Evolutionary conservation across 2,113 vertebrate genomes (phyloP).

Genomic region (Procavia capensis): DNA sequence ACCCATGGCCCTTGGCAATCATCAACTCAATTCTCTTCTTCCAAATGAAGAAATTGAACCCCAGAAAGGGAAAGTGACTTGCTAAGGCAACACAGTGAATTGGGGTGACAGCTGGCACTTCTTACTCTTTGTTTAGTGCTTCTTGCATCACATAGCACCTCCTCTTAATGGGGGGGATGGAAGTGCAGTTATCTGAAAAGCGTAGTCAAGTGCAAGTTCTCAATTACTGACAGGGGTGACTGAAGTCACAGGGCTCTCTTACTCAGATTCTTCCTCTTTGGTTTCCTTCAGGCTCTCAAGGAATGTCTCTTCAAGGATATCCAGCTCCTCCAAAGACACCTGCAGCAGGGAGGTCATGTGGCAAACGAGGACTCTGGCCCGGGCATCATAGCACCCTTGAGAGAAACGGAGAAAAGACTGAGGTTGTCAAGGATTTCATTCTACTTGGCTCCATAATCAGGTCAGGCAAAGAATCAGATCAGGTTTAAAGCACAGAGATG

Average conservation of each 20-base stretch:
- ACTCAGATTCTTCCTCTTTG: constrained; percentile 93
- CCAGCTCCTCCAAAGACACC: constrained; percentile 89
- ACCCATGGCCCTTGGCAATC: not conserved
- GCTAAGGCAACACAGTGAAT: not conserved
- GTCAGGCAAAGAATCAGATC: not conserved
- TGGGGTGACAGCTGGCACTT: not conserved
- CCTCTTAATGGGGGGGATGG: not conserved
- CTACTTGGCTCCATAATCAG: no score
- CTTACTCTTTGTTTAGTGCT: not conserved
- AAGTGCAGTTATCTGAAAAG: not conserved
- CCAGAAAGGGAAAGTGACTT: not conserved
- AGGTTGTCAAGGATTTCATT: no score
- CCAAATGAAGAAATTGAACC: not conserved
- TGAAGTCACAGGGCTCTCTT: constrained; percentile 56
- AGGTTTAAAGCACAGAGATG: not conserved
- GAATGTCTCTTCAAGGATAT: constrained; percentile 93
- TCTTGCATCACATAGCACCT: not conserved
- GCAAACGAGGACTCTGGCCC: constrained; percentile 92
- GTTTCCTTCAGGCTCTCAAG: constrained; percentile 92
- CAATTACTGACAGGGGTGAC: not conserved
- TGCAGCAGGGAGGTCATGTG: constrained; percentile 91
- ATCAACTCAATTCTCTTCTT: not conserved
- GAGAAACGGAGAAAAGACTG: no score
- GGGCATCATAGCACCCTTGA: constrained; percentile 94
- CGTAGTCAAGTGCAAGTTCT: not conserved